Conservation (phyloP, 2,113 vertebrate species). For the Epinephelus cyanopodus region DNA sequence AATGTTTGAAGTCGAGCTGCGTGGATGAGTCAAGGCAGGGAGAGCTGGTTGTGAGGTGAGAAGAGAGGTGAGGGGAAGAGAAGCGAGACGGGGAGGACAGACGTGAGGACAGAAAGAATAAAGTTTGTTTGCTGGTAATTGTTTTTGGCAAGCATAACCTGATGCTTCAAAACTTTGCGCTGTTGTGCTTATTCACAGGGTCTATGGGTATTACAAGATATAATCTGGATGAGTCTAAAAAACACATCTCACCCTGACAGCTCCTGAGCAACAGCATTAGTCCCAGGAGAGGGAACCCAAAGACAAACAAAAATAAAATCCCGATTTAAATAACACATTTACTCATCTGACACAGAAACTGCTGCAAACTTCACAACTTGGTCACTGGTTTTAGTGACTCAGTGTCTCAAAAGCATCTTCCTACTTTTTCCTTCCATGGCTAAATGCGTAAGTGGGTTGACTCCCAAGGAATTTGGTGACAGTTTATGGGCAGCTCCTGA, state of each 20-base stretch:
- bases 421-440: conserved; percentile 41
- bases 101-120: neutral
- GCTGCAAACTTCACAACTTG: conserved; percentile 27
- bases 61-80: conserved; percentile 2
- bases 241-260: neutral
- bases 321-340: neutral
- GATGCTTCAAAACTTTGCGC: neutral
- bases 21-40: conserved; percentile 22
- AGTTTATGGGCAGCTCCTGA: conserved; percentile 40
- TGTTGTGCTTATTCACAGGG: neutral
- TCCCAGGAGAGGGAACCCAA: neutral
- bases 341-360: conserved; percentile 54
- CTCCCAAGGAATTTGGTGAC: conserved; percentile 65
- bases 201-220: neutral
- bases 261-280: neutral
- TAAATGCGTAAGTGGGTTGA: conserved; percentile 72
- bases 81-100: neutral
- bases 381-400: conserved; percentile 6
- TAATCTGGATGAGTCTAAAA: neutral
- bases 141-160: conserved; percentile 1
- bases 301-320: conserved; percentile 10
- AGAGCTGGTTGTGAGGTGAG: conserved; percentile 17
- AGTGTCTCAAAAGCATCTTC: conserved; percentile 48
- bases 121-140: conserved; percentile 20
- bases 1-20: conserved; percentile 43